phyloP scores from a whole-genome alignment of 2,797 vertebrate species.

The Enteromius thamalakanensis region DNA sequence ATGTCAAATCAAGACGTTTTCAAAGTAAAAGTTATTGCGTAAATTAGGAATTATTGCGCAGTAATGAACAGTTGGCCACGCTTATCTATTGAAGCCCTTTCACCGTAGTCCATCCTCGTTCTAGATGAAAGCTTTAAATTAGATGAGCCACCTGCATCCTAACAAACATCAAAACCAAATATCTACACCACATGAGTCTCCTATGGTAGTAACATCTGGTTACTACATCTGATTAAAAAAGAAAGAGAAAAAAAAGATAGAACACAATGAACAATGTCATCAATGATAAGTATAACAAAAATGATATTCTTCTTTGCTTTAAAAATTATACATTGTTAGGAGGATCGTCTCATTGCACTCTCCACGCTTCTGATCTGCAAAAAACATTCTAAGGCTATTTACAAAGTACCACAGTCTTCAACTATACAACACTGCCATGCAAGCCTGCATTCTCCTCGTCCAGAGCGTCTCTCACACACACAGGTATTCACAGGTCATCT shows the following conservation, averaged over 20 bases:
- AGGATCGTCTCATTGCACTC: slow-evolving; percentile 59
- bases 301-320: slow-evolving; percentile 45
- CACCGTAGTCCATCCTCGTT: slow-evolving; percentile 16
- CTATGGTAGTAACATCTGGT: slow-evolving; percentile 44
- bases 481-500: slow-evolving; percentile 42
- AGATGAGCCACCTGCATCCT: slow-evolving; percentile 41
- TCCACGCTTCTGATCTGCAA: slow-evolving; percentile 42
- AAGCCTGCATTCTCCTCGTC: slow-evolving; percentile 15
- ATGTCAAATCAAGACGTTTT: slow-evolving; percentile 13
- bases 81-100: slow-evolving; percentile 44
- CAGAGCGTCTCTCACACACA: slow-evolving; percentile 31
- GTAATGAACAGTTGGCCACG: slow-evolving; percentile 27
- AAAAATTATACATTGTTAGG: slow-evolving; percentile 51
- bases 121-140: slow-evolving; percentile 31
- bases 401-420: slow-evolving; percentile 56
- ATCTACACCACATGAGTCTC: slow-evolving; percentile 48
- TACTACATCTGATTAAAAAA: slow-evolving; percentile 34
- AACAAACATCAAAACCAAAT: slow-evolving; percentile 48
- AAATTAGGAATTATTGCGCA: slow-evolving; percentile 52
- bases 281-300: slow-evolving; percentile 49
- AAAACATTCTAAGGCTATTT: slow-evolving; percentile 58
- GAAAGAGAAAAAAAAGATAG: slow-evolving; percentile 14
- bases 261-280: slow-evolving; percentile 54
- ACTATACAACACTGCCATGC: slow-evolving; percentile 45
- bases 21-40: slow-evolving; percentile 41